phyloP scores from a whole-genome alignment of 1,140 invertebrate genomes.

The Pogonus chalceus region DNA sequence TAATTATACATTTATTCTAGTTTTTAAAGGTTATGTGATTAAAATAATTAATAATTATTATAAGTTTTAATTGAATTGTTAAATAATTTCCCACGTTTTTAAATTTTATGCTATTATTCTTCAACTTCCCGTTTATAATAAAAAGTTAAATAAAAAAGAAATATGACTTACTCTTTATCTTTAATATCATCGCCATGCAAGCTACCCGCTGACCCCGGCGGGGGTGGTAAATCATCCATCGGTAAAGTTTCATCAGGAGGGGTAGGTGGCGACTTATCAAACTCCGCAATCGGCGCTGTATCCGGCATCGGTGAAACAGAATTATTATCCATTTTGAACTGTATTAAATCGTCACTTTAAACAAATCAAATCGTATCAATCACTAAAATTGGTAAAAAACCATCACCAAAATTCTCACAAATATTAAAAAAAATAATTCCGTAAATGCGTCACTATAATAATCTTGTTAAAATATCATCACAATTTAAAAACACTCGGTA shows the following conservation, averaged over 20 bases:
- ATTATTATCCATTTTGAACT: conserved; percentile 43
- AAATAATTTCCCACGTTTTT: no score
- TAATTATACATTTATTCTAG: no score
- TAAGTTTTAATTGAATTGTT: no score
- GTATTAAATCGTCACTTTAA: neutral
- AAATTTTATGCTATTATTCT: no score
- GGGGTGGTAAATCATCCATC: conserved; percentile 48
- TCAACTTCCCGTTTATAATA: no score
- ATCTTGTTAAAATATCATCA: neutral
- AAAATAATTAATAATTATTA: no score
- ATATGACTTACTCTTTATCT: conserved; percentile 25
- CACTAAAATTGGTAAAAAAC: neutral
- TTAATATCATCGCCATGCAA: conserved; percentile 12
- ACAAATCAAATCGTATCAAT: neutral
- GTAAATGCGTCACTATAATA: neutral
- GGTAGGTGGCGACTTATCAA: conserved; percentile 50
- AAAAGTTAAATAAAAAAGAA: no score
- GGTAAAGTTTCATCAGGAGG: conserved; percentile 48
- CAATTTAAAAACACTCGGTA: neutral
- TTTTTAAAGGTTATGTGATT: no score
- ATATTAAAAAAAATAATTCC: neutral
- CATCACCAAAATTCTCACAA: neutral
- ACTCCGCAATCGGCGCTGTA: conserved; percentile 50
- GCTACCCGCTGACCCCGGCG: conserved; percentile 28
- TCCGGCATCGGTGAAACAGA: conserved; percentile 52